A percentile compares a stretch with the other conserved stretches of the same genome.
Conservation (phyloP, 2,113 vertebrate species). For the Megaceryle torquata region DNA sequence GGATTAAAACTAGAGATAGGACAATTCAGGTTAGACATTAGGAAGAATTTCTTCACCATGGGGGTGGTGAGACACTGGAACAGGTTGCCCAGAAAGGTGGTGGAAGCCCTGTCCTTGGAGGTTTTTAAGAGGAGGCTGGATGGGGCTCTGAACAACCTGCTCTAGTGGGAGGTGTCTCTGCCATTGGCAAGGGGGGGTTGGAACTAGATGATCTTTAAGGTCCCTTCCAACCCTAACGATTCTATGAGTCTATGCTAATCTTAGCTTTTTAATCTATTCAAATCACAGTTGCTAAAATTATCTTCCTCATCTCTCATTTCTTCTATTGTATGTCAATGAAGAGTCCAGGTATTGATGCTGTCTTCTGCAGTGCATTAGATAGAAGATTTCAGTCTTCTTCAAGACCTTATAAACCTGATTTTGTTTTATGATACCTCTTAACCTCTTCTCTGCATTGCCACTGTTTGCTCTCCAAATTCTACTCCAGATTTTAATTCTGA, state of each 20-base stretch:
- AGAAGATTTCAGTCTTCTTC: background rate
- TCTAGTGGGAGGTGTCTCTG: too few relatives aligned
- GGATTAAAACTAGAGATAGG: too few relatives aligned
- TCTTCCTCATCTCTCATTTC: background rate
- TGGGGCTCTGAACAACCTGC: too few relatives aligned
- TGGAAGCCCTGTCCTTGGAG: too few relatives aligned
- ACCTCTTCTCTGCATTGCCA: background rate
- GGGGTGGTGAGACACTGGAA: too few relatives aligned
- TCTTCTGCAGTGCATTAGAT: background rate
- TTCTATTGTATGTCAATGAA: background rate
- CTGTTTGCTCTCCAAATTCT: background rate
- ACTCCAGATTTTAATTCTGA: background rate
- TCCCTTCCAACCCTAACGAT: too few relatives aligned
- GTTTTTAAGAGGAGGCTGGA: too few relatives aligned
- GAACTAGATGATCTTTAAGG: too few relatives aligned
- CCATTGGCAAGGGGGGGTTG: too few relatives aligned
- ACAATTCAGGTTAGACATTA: too few relatives aligned
- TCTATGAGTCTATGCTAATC: background rate
- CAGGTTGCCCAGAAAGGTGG: too few relatives aligned
- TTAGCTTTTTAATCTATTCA: background rate
- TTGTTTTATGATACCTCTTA: background rate
- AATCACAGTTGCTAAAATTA: background rate
- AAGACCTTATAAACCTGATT: background rate
- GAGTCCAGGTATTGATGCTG: background rate
- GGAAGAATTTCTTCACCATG: too few relatives aligned